Evolutionary conservation across 2,797 vertebrate genomes (phyloP), one percentile per base, ranked within the genome.

Genomic region (Sebastes elongatus): DNA sequence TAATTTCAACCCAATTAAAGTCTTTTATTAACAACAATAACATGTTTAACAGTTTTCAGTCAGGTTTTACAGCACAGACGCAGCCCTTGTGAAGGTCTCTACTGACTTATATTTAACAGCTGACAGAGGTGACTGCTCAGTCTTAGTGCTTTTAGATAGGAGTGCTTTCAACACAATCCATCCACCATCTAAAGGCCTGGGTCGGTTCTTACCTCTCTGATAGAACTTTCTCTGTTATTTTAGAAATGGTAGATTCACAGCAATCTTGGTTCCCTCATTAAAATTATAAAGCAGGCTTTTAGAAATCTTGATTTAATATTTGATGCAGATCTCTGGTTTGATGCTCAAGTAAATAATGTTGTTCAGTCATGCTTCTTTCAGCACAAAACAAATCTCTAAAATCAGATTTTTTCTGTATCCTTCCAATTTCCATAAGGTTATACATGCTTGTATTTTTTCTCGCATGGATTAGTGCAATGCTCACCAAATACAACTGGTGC

Each of bases 351-450:
- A 4, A 59, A 28, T 7, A 59, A 11, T 56, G 10, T 25, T 16
- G 23, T 57, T 27, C 56, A 57, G 25, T 27, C 25, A 35, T 46
- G 23, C 35, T 35, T 62, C 60, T 18, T 22, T 62, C 1, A 35
- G 32, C 16, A 42, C 38, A 42, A 14, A 42, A 42, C 5, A 42
- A 42, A 42, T 16, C 38, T 42, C 38, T 42, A 42, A 42, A 42
- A 42, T 16, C 13, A 0, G 16, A 16, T 42, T 42, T 42, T 42
- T 16, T 42, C 0, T 14, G 38, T 42, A 14, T 3, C 38, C 38
- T 42, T 42, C 38, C 38, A 0, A 42, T 42, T 42, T 0, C 1
- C 38, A 1, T 7, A 46, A 46, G 16, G 42, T 46, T 3, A 18
- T 3, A 46, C 42, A 46, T 16, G 42, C 16, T 46, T 46, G 3